phyloP scores from a whole-genome alignment of 1,140 invertebrate genomes.

The Leptonema lineaticorne region DNA sequence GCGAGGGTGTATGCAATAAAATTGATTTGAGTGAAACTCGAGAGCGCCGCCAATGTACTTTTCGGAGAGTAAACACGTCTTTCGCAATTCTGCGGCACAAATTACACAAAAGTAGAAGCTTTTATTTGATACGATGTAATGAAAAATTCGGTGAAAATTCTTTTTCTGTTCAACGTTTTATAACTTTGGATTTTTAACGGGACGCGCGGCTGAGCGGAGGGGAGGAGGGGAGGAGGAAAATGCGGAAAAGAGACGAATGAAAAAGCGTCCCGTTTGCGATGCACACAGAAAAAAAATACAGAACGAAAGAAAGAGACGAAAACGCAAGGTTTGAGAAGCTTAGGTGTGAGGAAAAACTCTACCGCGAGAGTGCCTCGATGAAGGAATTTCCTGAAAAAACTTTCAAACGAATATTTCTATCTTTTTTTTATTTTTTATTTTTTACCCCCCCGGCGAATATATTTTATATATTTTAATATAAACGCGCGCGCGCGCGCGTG shows the following conservation, averaged over 20 bases:
- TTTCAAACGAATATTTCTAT: slow-evolving; percentile 35
- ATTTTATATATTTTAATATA: too few species aligned
- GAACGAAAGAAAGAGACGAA: too few species aligned
- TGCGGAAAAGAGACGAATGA: too few species aligned
- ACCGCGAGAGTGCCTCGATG: slow-evolving; percentile 24
- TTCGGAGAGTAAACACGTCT: slow-evolving; percentile 34
- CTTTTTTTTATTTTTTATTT: too few species aligned
- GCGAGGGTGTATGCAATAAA: neutral
- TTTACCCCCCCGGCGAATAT: too few species aligned
- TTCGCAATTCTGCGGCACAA: slow-evolving; percentile 34
- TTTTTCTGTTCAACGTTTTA: slow-evolving; percentile 35
- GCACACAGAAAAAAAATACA: too few species aligned
- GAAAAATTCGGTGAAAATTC: slow-evolving; percentile 39
- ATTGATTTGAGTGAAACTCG: slow-evolving; percentile 22
- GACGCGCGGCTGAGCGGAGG: too few species aligned
- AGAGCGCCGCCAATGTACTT: slow-evolving; percentile 21
- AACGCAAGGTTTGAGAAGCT: neutral
- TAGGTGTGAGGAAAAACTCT: slow-evolving; percentile 17
- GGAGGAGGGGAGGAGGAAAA: too few species aligned
- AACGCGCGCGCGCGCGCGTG: too few species aligned
- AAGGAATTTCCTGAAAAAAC: slow-evolving; percentile 35
- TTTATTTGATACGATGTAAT: slow-evolving; percentile 38
- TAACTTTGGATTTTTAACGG: slow-evolving; percentile 34
- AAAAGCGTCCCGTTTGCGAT: too few species aligned
- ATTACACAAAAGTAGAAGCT: slow-evolving; percentile 36